phyloP scores from a whole-genome alignment of 2,888 invertebrate genomes.

The Thymelicus lineola region DNA sequence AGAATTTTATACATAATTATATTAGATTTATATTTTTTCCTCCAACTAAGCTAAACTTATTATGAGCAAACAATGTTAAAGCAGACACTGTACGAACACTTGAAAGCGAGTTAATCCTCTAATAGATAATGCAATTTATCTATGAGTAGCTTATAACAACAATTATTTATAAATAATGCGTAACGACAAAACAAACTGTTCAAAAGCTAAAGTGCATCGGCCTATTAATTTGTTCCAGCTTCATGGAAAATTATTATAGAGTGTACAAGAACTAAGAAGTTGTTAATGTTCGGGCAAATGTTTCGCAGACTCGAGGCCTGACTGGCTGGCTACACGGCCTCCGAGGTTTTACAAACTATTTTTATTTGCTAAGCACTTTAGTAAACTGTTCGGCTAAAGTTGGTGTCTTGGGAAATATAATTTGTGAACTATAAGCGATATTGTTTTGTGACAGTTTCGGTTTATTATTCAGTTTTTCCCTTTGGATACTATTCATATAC shows the following conservation, averaged over 20 bases:
- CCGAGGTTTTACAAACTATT: constrained; percentile 51
- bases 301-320: constrained; percentile 54
- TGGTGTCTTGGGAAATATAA: constrained; percentile 30
- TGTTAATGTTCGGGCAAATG: constrained; percentile 63
- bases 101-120: no score
- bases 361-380: constrained; percentile 1
- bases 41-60: no score
- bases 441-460: constrained; percentile 32
- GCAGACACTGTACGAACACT: no score
- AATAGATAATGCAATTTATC: no score
- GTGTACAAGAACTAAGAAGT: constrained; percentile 61
- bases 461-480: not conserved
- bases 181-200: not conserved
- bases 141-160: no score
- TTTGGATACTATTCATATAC: not conserved
- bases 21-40: no score
- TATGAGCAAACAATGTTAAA: no score
- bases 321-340: constrained; percentile 56
- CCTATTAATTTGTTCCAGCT: constrained; percentile 50
- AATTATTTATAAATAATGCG: no score
- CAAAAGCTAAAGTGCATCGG: constrained; percentile 7
- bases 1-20: no score
- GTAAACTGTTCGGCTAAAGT: constrained; percentile 29
- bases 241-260: constrained; percentile 55
- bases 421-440: constrained; percentile 31